Evolutionary conservation across 2,797 vertebrate species (phyloP), one percentile per base, ranked within the genome.

Genomic region (Nothura maculosa): DNA sequence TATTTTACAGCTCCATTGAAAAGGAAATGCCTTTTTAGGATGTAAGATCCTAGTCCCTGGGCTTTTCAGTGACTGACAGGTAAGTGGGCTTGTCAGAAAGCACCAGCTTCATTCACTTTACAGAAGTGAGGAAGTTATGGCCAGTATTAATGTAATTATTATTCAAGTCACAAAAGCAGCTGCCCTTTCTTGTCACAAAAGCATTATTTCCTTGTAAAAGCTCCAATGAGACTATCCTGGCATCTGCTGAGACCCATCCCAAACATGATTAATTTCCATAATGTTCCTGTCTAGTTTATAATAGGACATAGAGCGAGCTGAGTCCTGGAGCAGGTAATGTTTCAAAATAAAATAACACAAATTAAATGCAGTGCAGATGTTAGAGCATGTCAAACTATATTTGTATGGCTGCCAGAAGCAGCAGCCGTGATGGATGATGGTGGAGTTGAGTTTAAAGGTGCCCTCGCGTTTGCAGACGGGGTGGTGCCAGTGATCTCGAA

Each of bases 111-210:
- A 48, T 76, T 78, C 75, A 73, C 81, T 92, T 60, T 81, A 60
- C 68, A 83, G 48, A 92, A 87, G 70, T 12, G n/a, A 95, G 42
- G 25, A 79, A 60, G 68, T 64, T 81, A 58, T 70, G 72, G 75
- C 66, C 36, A 87, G 15, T 62, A 72, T 93, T 64, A 93, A 72
- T 76, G 66, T 75, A 90, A 73, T 96, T 95, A 83, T 82, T 92
- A n/a, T 62, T 77, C 60, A 48, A 43, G 48, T 75, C 69, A 69
- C 21, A 34, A 95, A 81, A 86, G 36, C 36, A 40, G 42, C 36
- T 60, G 55, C 66, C 42, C 34, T 79, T 73, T 66, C 57, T 75
- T 88, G 66, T 82, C 66, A 27, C 55, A 68, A 81, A 47, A 84
- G 34, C 21, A 10, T 47, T 52, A 58, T 70, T 81, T 92, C 83